Base-by-base conservation (phyloP, 2,797 vertebrate species). In the Falco naumanni region DNA sequence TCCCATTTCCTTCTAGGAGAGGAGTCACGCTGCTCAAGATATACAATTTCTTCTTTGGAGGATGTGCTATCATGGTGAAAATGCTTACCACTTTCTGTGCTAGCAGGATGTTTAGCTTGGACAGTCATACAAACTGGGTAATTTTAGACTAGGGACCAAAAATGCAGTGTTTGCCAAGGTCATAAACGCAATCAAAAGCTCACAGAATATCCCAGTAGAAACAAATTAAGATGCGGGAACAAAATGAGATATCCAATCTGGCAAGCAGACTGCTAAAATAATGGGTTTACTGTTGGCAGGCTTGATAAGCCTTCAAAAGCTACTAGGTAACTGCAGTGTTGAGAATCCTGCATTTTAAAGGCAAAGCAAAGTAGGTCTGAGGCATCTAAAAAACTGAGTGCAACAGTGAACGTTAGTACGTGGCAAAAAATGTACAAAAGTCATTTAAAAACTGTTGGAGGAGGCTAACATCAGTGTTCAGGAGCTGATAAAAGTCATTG, bases 31-130 rank as follows among this genome's bases (percentile, higher is more conserved):
- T 70, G 53, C 56, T 66, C 51, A 60, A 34, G 29, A 37, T 10
- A 10, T 37, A 50, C 19, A 71, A 15, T 50, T 80, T 11, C 43
- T 83, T 60, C 60, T 83, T 29, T 34, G 39, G 41, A 77, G 10
- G 41, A 28, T n/a, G 17, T 8, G 7, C 59, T 77, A 9, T 41
- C 39, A 43, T 0, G 0, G 15, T 54, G 29, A 68, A 43, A 71
- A 33, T 54, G 39, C 33, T 78, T 50, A 56, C 13, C 0, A 1
- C 25, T 63, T 79, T 71, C 34, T 63, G 37, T 51, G 19, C 16
- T 33, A 84, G 41, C 47, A 87, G 57, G 53, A 70, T 2, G 2
- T 69, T 60, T 87, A 76, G 16, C 65, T 81, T 60, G 37, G 51
- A n/a, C 31, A 53, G 47, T 41, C 75, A 70, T 31, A 45, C 28